Evolutionary conservation across 2,113 vertebrate genomes (phyloP), one percentile per base, ranked within the genome.

Genomic region (Saccopteryx bilineata): DNA sequence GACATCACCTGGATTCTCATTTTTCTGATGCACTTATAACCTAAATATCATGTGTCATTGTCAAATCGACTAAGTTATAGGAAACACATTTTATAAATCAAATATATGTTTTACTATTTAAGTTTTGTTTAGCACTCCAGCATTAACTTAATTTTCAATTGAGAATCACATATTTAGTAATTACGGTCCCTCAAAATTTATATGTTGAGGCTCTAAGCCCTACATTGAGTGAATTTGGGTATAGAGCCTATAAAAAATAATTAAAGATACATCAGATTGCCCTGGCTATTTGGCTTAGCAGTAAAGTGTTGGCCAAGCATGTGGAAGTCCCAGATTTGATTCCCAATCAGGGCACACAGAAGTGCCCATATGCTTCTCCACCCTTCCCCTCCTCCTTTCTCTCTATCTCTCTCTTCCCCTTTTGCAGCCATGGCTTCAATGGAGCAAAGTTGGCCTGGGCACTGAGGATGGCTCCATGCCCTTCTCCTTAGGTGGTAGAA

Each of bases 111-210:
- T 92, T 65, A 33, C 18, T 54, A 28, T 56, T 66, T 72, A 10
- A 1, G 1, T n/a, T 10, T 60, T 78, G 23, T 84, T 83, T 60
- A 80, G 13, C 46, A 39, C 18, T 68, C 17, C 33, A 54, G 12
- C 31, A 31, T 80, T 86, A 83, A 33, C 21, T 95, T 92, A 23
- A 4, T 58, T 95, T 85, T 58, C 28, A 61, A 92, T 5, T 85
- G 8, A 14, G 9, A 72, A 31, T 17, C 52, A 54, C 0, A 21
- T 24, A 13, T 89, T 66, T 24, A 66, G 24, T 61, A 60, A 66
- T 14, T 39, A 19, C 68, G 31, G 60, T 26, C 76, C 15, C 72
- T 76, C 31, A 90, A 76, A 66, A 56, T 90, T 50, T 10, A 13
- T 52, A 60, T 61, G 7, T 68, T 61, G 60, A 66, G 60, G 13